Conservation (phyloP, 2,888 invertebrate species). For the Agrotis exclamationis region DNA sequence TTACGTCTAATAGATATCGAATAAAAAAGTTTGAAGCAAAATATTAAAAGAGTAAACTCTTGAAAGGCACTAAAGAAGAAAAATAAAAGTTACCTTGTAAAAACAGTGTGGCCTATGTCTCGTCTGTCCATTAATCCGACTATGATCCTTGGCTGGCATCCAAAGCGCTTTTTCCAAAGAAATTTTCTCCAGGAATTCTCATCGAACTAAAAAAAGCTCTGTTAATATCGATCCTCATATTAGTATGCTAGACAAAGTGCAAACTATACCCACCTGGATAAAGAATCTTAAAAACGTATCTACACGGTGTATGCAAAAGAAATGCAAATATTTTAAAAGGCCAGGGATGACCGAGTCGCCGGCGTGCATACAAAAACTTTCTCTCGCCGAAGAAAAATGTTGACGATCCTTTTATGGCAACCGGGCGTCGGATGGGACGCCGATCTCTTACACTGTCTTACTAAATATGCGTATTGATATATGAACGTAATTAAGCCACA, state of each 20-base stretch:
- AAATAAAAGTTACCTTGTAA: conserved; percentile 49
- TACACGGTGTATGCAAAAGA: conserved; percentile 78
- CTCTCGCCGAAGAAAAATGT: conserved; percentile 83
- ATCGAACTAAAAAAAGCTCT: conserved; percentile 48
- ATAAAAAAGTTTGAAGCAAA: conserved; percentile 1
- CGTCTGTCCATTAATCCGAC: conserved; percentile 67
- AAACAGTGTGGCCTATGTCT: conserved; percentile 67
- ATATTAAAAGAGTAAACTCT: not conserved
- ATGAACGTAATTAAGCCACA: conserved; percentile 73
- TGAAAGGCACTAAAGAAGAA: conserved; percentile 29
- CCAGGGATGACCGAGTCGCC: conserved; percentile 75
- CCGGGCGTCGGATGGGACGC: conserved; percentile 75
- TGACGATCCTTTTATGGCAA: conserved; percentile 84
- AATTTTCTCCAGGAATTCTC: conserved; percentile 53
- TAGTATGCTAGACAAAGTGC: conserved; percentile 59
- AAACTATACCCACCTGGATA: conserved; percentile 60
- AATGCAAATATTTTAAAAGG: conserved; percentile 87
- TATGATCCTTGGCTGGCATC: conserved; percentile 71
- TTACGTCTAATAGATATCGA: not conserved
- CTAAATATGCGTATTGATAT: conserved; percentile 75
- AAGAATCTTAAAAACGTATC: conserved; percentile 74
- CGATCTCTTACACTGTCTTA: conserved; percentile 67
- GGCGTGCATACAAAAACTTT: conserved; percentile 80
- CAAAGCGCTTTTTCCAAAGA: conserved; percentile 67
- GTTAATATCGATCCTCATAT: conserved; percentile 51